Evolutionary conservation across 2,888 invertebrate genomes (phyloP), one percentile per base, ranked within the genome.

Genomic region (Agrotis segetum): DNA sequence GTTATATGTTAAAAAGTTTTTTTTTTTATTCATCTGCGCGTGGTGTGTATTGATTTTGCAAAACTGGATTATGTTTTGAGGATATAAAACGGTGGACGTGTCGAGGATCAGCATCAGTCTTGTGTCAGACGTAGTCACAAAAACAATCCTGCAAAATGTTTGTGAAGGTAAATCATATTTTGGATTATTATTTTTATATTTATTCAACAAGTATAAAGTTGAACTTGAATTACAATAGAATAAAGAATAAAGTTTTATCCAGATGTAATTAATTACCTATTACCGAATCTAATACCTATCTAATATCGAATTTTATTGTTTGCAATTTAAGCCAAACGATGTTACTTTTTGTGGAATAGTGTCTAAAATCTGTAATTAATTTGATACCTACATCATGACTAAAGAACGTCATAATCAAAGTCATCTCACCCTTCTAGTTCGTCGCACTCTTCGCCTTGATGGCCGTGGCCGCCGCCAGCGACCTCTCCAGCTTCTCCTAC

Each of bases 401-500:
- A 11, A n/a, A n/a, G n/a, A n/a, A 40, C 40, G 11, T 40, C 19
- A 19, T 40, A 58, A 40, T 9, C 40, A 40, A 40, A 58, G 6
- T 49, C 0, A 67, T 1, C 1, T 59, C 65, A 64, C 59, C 69
- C 14, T 46, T 67, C 6, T 83, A 93, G 93, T 93, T 92, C 91
- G 91, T 92, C 85, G 84, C 86, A 77, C 70, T 93, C 77, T 79
- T 92, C 67, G 90, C 92, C 79, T 82, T 92, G 59, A 88, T 88
- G 82, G 92, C 91, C 59, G 84, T 83, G 67, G 91, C 88, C 49
- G 84, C 87, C 71, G 90, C 91, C 64, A 84, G 87, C 46, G 91
- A 92, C 74, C 75, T 88, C 66, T 91, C 95, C 86, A 92, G 93
- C 84, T 96, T 95, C 91, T 92, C 95, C 1, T 96, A 96, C 85